Conservation (phyloP, 2,113 vertebrate genomes). For the Spea bombifrons region DNA sequence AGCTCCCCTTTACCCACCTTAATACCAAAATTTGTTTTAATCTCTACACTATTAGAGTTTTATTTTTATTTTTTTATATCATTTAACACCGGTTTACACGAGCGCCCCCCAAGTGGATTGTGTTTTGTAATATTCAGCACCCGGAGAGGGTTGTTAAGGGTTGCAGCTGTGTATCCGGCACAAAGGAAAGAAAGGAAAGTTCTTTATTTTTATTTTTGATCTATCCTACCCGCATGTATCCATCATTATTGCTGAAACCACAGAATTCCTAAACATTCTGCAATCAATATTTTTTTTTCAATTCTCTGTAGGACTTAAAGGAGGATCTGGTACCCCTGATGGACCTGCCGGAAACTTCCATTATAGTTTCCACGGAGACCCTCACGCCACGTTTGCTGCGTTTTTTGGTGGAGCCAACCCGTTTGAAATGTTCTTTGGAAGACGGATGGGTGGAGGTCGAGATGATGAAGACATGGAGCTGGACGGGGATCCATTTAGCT, state of each 20-base stretch:
- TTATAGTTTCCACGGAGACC: slow-evolving; percentile 95
- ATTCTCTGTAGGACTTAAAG: slow-evolving; percentile 80
- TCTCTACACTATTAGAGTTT: too few species aligned
- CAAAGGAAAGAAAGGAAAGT: not conserved
- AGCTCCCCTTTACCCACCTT: too few species aligned
- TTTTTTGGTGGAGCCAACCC: slow-evolving; percentile 96
- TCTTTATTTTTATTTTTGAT: too few species aligned
- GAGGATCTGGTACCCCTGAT: slow-evolving; percentile 83
- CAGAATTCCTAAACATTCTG: not conserved
- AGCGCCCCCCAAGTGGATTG: too few species aligned
- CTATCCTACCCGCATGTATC: too few species aligned
- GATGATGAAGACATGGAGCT: slow-evolving; percentile 95
- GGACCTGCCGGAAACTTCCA: slow-evolving; percentile 88
- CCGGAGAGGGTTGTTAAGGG: too few species aligned
- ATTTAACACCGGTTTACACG: too few species aligned
- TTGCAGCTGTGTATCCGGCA: too few species aligned
- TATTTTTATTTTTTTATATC: too few species aligned
- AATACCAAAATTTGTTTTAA: too few species aligned
- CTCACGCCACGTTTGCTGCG: slow-evolving; percentile 94
- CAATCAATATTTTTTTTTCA: slow-evolving; percentile 26
- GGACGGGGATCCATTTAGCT: slow-evolving; percentile 88
- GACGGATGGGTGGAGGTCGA: slow-evolving; percentile 81
- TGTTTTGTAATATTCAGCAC: too few species aligned
- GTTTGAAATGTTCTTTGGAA: slow-evolving; percentile 96
- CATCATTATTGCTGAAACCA: too few species aligned